These are phyloP conservation scores for Caenorhabditis japonica DNA, from an alignment of 2,888 invertebrate genomes.

Conservation along the genomic window DNA sequence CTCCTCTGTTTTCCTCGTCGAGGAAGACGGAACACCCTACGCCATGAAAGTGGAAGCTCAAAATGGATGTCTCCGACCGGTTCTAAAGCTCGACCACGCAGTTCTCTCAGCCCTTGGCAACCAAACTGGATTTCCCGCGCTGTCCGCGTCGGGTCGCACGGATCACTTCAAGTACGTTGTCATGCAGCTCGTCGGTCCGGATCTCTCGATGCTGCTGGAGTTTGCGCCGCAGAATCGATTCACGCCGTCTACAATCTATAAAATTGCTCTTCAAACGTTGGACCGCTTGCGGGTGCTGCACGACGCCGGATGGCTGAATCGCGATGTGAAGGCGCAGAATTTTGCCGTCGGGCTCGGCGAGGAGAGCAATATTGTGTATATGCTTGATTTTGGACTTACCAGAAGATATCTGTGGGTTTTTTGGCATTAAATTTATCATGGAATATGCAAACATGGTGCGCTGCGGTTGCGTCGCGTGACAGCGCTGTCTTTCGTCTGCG, in stretches of 20 bases:
- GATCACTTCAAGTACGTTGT: conserved; percentile 64
- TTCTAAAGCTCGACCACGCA: conserved; percentile 44
- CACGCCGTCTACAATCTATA: conserved; percentile 60
- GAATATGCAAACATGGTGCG: not conserved
- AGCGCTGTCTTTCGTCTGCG: too few species aligned
- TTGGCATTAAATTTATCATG: too few species aligned
- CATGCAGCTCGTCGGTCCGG: conserved; percentile 64
- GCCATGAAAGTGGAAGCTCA: conserved; percentile 34
- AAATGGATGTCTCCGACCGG: conserved; percentile 14
- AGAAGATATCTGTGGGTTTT: conserved; percentile 54
- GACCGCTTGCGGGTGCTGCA: conserved; percentile 65
- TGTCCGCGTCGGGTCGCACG: conserved; percentile 59
- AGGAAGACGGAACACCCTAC: conserved; percentile 43
- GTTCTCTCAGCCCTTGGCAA: conserved; percentile 30
- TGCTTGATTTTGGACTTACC: conserved; percentile 71
- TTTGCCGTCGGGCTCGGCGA: conserved; percentile 68
- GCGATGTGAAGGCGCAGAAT: conserved; percentile 71
- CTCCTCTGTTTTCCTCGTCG: conserved; percentile 49
- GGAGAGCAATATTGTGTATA: conserved; percentile 61
- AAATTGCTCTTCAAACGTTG: conserved; percentile 63
- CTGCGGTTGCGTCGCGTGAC: too few species aligned
- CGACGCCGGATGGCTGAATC: conserved; percentile 63
- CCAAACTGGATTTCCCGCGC: conserved; percentile 36
- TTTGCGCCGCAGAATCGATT: conserved; percentile 49
- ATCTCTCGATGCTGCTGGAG: conserved; percentile 46